Conservation (phyloP, 2,888 invertebrate genomes). For the Trichopria drosophilae region DNA sequence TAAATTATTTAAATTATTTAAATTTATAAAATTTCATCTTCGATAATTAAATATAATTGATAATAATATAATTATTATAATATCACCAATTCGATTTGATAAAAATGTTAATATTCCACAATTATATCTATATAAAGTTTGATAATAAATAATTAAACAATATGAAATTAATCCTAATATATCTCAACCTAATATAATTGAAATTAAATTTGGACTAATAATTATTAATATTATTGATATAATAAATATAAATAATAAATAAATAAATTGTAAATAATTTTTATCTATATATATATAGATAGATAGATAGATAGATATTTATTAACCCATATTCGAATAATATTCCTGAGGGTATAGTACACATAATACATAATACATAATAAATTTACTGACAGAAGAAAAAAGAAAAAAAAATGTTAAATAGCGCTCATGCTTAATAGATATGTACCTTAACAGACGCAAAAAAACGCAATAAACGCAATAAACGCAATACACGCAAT, state of each 20-base stretch:
- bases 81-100: slow-evolving; percentile 65
- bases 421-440: too few relatives aligned
- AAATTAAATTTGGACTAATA: slow-evolving; percentile 71
- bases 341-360: too few relatives aligned
- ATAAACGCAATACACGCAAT: too few relatives aligned
- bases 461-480: too few relatives aligned
- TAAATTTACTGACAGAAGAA: too few relatives aligned
- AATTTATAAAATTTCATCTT: slow-evolving; percentile 55
- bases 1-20: slow-evolving; percentile 53
- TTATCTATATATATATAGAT: slow-evolving; percentile 66
- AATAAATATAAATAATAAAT: slow-evolving; percentile 69
- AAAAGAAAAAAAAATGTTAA: too few relatives aligned
- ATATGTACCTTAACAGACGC: too few relatives aligned
- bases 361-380: too few relatives aligned
- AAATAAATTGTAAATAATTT: slow-evolving; percentile 67
- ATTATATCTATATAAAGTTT: slow-evolving; percentile 70
- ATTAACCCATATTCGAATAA: too few relatives aligned
- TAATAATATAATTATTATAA: slow-evolving; percentile 33
- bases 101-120: slow-evolving; percentile 73
- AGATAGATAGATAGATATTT: too few relatives aligned
- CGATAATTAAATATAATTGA: slow-evolving; percentile 23
- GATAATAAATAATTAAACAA: slow-evolving; percentile 74
- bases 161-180: slow-evolving; percentile 74
- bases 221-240: slow-evolving; percentile 70
- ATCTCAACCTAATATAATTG: slow-evolving; percentile 74